Conservation (phyloP, 2,888 invertebrate genomes). For the Caenorhabditis sp. region DNA sequence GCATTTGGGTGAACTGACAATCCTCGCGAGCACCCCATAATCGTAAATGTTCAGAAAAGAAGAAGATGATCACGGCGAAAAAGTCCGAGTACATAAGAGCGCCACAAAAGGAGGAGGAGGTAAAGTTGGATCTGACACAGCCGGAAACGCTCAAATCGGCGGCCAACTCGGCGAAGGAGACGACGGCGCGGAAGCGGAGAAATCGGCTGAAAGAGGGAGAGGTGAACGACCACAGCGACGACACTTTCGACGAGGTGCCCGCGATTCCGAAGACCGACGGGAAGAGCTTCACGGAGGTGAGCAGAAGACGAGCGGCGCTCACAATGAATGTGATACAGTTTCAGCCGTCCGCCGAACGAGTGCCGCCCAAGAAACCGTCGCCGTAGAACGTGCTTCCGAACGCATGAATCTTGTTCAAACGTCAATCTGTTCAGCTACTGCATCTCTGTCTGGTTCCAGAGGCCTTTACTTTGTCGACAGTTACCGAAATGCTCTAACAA, state of each 20-base stretch:
- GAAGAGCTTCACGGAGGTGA: background rate
- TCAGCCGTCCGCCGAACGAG: no score
- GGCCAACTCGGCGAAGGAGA: background rate
- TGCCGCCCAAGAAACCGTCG: no score
- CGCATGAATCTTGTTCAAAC: no score
- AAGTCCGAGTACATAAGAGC: background rate
- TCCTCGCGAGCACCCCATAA: no score
- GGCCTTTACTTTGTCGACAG: no score
- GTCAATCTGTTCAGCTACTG: conserved; percentile 12
- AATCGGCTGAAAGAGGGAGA: background rate
- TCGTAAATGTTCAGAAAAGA: no score
- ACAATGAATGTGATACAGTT: no score
- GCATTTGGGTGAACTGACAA: no score
- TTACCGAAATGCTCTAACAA: conserved; percentile 2
- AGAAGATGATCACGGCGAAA: background rate
- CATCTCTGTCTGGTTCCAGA: no score
- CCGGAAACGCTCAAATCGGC: background rate
- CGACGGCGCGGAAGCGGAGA: background rate
- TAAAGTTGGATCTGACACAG: no score
- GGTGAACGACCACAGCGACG: background rate
- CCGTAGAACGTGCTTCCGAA: no score
- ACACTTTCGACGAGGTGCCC: background rate
- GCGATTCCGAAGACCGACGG: background rate
- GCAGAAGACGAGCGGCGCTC: background rate
- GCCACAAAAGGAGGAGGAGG: background rate